These are phyloP conservation scores for Ectobius pallidus DNA, from an alignment of 2,888 invertebrate species.

Conservation along the genomic window DNA sequence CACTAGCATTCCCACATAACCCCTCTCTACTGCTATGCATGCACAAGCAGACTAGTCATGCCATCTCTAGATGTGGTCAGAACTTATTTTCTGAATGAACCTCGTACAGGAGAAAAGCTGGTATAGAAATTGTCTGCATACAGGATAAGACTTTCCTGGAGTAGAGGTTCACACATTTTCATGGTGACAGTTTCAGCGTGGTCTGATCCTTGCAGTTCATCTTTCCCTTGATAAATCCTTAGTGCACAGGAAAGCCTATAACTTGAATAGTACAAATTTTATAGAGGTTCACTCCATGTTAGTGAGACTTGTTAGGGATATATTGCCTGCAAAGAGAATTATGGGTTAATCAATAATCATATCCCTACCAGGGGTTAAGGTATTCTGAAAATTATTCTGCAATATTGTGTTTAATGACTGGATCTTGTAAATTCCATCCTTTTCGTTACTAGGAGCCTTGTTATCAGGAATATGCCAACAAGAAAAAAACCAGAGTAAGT, in stretches of 20 bases:
- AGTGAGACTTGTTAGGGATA: background rate
- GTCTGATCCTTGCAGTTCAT: background rate
- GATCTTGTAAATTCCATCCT: background rate
- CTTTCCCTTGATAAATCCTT: slow-evolving; percentile 2
- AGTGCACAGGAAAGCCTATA: background rate
- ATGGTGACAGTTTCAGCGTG: background rate
- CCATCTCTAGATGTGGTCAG: no score
- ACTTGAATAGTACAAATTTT: background rate
- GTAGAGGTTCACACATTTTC: background rate
- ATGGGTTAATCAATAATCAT: background rate
- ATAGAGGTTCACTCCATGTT: background rate
- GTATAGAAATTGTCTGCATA: slow-evolving; percentile 5
- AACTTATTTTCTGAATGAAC: no score
- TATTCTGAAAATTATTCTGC: background rate
- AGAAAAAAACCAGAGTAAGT: no score
- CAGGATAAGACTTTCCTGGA: background rate
- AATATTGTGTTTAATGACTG: background rate
- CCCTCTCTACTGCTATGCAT: no score
- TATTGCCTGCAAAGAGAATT: background rate
- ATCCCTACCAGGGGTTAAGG: slow-evolving; percentile 2
- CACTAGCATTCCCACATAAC: no score
- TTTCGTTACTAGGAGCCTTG: background rate
- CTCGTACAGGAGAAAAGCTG: background rate
- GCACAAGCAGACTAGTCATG: no score
- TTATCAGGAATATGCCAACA: background rate